phyloP scores from a whole-genome alignment of 2,888 invertebrate species.

The Atethmia centrago region DNA sequence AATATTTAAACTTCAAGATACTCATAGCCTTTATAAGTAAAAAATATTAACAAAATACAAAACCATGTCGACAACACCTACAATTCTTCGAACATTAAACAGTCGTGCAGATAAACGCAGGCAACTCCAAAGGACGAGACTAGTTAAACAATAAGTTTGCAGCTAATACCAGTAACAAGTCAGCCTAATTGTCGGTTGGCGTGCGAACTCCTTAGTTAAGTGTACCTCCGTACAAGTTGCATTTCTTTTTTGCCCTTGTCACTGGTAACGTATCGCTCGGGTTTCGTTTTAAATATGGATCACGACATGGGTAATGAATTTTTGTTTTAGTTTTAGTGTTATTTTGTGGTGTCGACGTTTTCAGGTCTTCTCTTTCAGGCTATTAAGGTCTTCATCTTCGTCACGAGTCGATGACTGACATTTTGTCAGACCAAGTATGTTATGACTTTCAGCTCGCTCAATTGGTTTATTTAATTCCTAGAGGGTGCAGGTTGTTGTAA shows the following conservation, averaged over 20 bases:
- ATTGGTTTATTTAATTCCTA: too few species aligned
- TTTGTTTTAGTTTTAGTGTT: too few species aligned
- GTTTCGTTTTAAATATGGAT: constrained; percentile 49
- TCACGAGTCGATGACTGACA: too few species aligned
- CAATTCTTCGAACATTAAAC: not conserved
- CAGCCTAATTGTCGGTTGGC: constrained; percentile 73
- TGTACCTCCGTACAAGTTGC: constrained; percentile 48
- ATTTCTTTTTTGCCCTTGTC: constrained; percentile 59
- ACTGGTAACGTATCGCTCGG: constrained; percentile 49
- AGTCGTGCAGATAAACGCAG: constrained; percentile 37
- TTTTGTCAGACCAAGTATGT: too few species aligned
- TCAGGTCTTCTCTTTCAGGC: too few species aligned
- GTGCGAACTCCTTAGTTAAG: constrained; percentile 66
- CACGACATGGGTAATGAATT: not conserved
- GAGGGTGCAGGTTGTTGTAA: too few species aligned
- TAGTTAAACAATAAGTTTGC: constrained; percentile 61
- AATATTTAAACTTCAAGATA: not conserved
- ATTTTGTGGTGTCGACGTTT: too few species aligned
- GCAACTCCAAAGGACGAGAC: constrained; percentile 22
- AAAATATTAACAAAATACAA: not conserved
- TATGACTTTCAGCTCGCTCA: too few species aligned
- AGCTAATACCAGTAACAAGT: constrained; percentile 55
- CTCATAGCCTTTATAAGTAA: not conserved
- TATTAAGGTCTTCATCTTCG: too few species aligned
- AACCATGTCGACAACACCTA: not conserved